Evolutionary conservation across 2,888 invertebrate genomes (phyloP).

Genomic region (Dasysyrphus albostriatus): DNA sequence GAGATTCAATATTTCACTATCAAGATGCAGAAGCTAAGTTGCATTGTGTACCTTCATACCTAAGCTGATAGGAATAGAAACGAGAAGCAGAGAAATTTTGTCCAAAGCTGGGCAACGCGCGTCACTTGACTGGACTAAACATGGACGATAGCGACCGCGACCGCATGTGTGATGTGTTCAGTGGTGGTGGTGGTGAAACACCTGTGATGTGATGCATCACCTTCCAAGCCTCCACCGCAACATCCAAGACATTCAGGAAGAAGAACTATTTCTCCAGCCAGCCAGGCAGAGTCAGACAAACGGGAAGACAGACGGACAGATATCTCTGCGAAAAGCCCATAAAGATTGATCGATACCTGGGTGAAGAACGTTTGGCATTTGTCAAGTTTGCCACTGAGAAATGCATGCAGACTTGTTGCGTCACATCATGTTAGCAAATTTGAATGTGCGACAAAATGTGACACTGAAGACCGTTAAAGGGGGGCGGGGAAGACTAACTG

Average conservation of each 20-base stretch:
- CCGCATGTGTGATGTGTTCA: conserved; percentile 43
- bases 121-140: conserved; percentile 15
- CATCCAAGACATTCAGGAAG: conserved; percentile 54
- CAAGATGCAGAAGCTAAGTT: conserved; percentile 55
- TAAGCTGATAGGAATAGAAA: neutral
- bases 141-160: neutral
- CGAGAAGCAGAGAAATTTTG: conserved; percentile 39
- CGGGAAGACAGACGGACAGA: conserved; percentile 32
- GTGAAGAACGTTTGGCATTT: conserved; percentile 73
- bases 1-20: conserved; percentile 73
- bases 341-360: conserved; percentile 71
- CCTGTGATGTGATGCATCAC: conserved; percentile 69
- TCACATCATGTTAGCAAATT: conserved; percentile 69
- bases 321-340: conserved; percentile 34
- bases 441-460: conserved; percentile 60
- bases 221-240: conserved; percentile 39
- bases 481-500: neutral
- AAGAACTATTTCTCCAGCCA: conserved; percentile 45
- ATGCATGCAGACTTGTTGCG: conserved; percentile 66
- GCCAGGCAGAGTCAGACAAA: neutral
- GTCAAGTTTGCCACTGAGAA: conserved; percentile 58
- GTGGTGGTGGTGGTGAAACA: conserved; percentile 47
- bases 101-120: conserved; percentile 11
- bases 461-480: conserved; percentile 7
- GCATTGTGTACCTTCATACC: neutral